Evolutionary conservation across 2,797 vertebrate genomes (phyloP).

Genomic region (Platyrinchus mystaceus): DNA sequence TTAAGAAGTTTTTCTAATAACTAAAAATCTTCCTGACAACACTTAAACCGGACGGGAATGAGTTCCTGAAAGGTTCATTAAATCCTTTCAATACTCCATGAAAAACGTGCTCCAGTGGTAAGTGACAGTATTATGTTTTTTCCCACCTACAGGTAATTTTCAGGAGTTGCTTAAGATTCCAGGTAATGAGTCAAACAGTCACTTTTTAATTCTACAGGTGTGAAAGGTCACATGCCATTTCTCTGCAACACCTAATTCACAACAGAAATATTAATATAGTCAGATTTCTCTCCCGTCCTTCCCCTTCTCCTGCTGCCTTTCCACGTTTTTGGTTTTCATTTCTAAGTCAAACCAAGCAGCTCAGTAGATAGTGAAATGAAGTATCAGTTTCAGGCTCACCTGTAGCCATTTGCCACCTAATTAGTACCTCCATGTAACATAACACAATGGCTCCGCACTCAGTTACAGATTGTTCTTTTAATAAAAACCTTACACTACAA

Average conservation of each 20-base stretch:
- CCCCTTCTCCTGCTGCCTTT: background rate
- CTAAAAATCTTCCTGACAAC: background rate
- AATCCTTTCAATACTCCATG: background rate
- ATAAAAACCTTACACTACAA: constrained; percentile 68
- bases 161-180: background rate
- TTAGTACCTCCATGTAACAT: background rate
- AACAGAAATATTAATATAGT: background rate
- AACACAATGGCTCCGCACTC: constrained; percentile 65
- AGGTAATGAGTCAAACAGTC: background rate
- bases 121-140: background rate
- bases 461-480: constrained; percentile 61
- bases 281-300: background rate
- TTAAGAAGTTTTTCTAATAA: background rate
- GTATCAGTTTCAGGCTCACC: constrained; percentile 43
- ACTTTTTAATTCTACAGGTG: background rate
- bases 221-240: background rate
- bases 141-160: background rate
- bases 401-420: constrained; percentile 27
- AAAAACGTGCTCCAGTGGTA: background rate
- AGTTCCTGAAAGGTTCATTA: background rate
- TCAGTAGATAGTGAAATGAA: background rate
- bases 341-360: background rate
- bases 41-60: background rate
- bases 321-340: background rate
- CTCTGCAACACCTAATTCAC: background rate